Conservation (phyloP, 2,888 invertebrate species). For the Drosophila paranaensis region DNA sequence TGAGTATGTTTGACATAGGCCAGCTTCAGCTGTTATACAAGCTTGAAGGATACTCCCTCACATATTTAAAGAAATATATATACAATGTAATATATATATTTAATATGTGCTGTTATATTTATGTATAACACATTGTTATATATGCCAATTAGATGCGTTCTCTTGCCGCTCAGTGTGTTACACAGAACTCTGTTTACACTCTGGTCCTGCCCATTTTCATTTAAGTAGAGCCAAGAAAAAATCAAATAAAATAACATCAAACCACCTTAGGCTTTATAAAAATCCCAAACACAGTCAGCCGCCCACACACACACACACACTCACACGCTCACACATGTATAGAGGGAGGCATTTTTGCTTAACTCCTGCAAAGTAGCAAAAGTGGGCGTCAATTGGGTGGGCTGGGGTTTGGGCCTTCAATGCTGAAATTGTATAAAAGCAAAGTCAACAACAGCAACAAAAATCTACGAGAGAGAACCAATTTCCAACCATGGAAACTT, state of each 20-base stretch:
- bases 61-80: too few species aligned
- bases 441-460: slow-evolving; percentile 77
- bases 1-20: background rate
- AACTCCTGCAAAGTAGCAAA: slow-evolving; percentile 65
- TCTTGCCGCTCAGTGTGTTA: slow-evolving; percentile 21
- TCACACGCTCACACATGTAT: slow-evolving; percentile 36
- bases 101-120: background rate
- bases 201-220: slow-evolving; percentile 70
- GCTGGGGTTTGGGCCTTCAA: slow-evolving; percentile 20
- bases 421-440: slow-evolving; percentile 76
- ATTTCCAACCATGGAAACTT: slow-evolving; percentile 85
- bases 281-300: slow-evolving; percentile 61
- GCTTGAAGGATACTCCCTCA: background rate
- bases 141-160: slow-evolving; percentile 33
- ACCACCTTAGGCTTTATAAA: slow-evolving; percentile 80
- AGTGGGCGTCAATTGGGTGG: slow-evolving; percentile 27
- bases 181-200: slow-evolving; percentile 71
- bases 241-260: slow-evolving; percentile 81
- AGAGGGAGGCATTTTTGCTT: slow-evolving; percentile 69
- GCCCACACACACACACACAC: slow-evolving; percentile 31
- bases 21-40: background rate
- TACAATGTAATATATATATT: background rate
- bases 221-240: slow-evolving; percentile 52
- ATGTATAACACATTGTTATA: slow-evolving; percentile 23
- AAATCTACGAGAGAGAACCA: slow-evolving; percentile 77